These are phyloP conservation scores for Crocodylus rhombifer DNA, from an alignment of 2,797 vertebrate genomes.

Conservation along the genomic window DNA sequence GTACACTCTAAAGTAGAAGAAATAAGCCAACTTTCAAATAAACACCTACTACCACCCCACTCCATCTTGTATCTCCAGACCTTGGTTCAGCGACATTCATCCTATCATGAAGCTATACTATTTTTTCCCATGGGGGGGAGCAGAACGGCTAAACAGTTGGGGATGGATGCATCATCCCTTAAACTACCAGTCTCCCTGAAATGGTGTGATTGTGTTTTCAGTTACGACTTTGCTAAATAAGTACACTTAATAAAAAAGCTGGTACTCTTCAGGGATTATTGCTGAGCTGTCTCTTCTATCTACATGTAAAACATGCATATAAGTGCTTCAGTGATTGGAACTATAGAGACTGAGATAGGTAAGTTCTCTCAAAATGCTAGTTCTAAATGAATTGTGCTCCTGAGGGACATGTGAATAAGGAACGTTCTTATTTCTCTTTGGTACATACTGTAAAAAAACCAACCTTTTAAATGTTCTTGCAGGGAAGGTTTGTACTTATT, in stretches of 20 bases:
- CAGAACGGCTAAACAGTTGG: no score
- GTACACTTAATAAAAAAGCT: no score
- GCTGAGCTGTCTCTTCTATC: background rate
- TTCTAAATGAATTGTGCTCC: slow-evolving; percentile 8
- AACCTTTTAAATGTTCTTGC: background rate
- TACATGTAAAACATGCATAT: background rate
- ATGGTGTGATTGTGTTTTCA: background rate
- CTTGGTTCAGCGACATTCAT: no score
- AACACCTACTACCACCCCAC: no score
- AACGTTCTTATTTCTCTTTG: background rate
- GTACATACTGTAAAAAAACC: background rate
- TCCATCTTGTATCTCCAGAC: no score
- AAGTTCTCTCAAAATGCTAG: background rate
- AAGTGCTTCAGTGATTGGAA: background rate
- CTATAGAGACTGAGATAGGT: background rate
- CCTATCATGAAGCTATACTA: no score
- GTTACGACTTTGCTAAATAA: background rate
- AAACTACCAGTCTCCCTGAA: background rate
- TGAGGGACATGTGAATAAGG: background rate
- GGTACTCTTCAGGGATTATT: background rate
- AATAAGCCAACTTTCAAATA: no score
- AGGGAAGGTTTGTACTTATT: background rate
- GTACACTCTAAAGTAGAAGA: no score
- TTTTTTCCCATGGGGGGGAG: no score
- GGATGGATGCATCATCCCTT: no score